These are phyloP conservation scores for Neotoma lepida DNA, from an alignment of 2,113 vertebrate species.

Conservation along the genomic window DNA sequence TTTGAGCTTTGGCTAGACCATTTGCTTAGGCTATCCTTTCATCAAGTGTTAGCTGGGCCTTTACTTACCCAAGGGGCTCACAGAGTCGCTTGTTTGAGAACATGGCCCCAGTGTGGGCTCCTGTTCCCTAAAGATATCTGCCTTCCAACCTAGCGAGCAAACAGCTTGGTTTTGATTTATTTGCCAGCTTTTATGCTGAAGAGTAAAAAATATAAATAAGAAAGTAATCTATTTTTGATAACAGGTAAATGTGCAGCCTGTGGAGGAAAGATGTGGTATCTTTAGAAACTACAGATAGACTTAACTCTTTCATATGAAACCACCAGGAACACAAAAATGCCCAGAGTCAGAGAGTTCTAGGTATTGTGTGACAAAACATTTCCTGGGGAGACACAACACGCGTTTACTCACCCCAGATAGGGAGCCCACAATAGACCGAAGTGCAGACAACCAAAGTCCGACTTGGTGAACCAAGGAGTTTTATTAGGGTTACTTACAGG, in stretches of 20 bases:
- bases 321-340: not conserved
- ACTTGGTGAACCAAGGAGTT: not conserved
- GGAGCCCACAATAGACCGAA: not conserved
- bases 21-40: not conserved
- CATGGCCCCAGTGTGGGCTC: not conserved
- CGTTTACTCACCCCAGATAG: not conserved
- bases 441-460: not conserved
- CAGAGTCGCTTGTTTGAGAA: constrained; percentile 16
- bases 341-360: not conserved
- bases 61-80: not conserved
- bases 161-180: constrained; percentile 48
- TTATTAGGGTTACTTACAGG: not conserved
- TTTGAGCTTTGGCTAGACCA: constrained; percentile 40
- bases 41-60: not conserved
- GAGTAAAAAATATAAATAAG: constrained; percentile 18
- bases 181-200: constrained; percentile 38
- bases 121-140: constrained; percentile 37
- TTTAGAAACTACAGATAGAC: constrained; percentile 43
- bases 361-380: not conserved
- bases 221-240: constrained; percentile 46
- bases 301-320: constrained; percentile 32
- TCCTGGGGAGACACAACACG: not conserved
- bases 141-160: not conserved
- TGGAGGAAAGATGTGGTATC: not conserved
- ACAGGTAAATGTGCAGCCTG: not conserved